A percentile compares a stretch with the other conserved stretches of the same genome.
Conservation (phyloP, 2,888 invertebrate genomes). For the Apotomis betuletana region DNA sequence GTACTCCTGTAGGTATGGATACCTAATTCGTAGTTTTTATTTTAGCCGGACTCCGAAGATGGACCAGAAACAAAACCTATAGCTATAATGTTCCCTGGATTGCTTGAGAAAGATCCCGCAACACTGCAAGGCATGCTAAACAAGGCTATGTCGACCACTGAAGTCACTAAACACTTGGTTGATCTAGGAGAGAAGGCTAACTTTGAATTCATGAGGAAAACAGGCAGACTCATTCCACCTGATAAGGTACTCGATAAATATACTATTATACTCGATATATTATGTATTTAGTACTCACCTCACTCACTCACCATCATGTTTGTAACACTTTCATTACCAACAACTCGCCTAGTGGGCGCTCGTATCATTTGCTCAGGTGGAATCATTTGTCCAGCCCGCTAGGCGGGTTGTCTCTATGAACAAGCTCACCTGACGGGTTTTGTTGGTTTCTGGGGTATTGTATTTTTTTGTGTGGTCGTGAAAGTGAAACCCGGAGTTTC, state of each 20-base stretch:
- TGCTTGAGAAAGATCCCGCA: conserved; percentile 68
- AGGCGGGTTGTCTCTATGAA: too few relatives aligned
- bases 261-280: neutral
- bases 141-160: conserved; percentile 73
- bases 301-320: too few relatives aligned
- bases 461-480: too few relatives aligned
- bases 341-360: too few relatives aligned
- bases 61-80: conserved; percentile 68
- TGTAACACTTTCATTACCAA: too few relatives aligned
- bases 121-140: conserved; percentile 68
- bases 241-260: conserved; percentile 57
- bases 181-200: conserved; percentile 73
- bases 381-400: too few relatives aligned
- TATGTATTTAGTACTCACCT: too few relatives aligned
- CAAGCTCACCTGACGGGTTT: too few relatives aligned
- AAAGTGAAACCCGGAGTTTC: too few relatives aligned
- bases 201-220: conserved; percentile 74
- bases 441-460: too few relatives aligned
- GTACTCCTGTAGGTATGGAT: too few relatives aligned
- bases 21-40: conserved; percentile 14
- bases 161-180: conserved; percentile 73
- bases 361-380: too few relatives aligned
- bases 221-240: conserved; percentile 67
- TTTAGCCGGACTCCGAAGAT: conserved; percentile 69
- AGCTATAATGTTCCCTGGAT: conserved; percentile 71